These are phyloP conservation scores for Bursaphelenchus okinawaensis DNA, from an alignment of 2,888 invertebrate species.

Conservation along the genomic window DNA sequence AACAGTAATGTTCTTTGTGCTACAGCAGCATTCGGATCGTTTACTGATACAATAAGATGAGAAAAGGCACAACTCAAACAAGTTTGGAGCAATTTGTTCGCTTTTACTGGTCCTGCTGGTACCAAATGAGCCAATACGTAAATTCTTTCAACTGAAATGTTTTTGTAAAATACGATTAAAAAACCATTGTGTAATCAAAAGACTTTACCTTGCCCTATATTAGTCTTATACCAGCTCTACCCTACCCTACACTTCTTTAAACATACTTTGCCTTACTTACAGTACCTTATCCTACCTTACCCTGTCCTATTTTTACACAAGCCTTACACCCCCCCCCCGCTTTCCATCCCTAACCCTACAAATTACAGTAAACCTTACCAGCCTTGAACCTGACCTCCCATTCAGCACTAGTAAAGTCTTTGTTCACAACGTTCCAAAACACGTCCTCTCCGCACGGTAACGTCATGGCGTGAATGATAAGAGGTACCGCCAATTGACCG, in stretches of 20 bases:
- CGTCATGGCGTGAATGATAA: slow-evolving; percentile 88
- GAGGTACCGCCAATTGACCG: slow-evolving; percentile 81
- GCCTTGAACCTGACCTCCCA: slow-evolving; percentile 86
- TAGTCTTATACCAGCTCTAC: too few relatives aligned
- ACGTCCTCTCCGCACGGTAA: slow-evolving; percentile 87
- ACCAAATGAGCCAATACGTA: slow-evolving; percentile 85
- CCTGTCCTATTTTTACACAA: too few relatives aligned
- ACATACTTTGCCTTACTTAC: too few relatives aligned
- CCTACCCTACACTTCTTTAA: too few relatives aligned
- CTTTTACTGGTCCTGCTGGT: slow-evolving; percentile 79
- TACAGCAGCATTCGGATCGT: slow-evolving; percentile 88
- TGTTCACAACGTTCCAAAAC: slow-evolving; percentile 89
- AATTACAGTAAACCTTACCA: slow-evolving; percentile 61
- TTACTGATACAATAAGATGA: slow-evolving; percentile 88
- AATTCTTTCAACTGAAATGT: slow-evolving; percentile 75
- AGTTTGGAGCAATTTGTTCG: slow-evolving; percentile 74
- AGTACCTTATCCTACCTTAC: too few relatives aligned
- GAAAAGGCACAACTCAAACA: slow-evolving; percentile 93
- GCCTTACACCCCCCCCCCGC: too few relatives aligned
- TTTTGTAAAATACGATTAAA: neutral
- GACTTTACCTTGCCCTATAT: too few relatives aligned
- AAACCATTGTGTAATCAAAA: too few relatives aligned
- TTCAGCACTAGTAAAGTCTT: slow-evolving; percentile 82
- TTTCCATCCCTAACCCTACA: too few relatives aligned
- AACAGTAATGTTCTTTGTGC: slow-evolving; percentile 68